phyloP scores from a whole-genome alignment of 2,797 vertebrate genomes.

The Heliangelus exortis region DNA sequence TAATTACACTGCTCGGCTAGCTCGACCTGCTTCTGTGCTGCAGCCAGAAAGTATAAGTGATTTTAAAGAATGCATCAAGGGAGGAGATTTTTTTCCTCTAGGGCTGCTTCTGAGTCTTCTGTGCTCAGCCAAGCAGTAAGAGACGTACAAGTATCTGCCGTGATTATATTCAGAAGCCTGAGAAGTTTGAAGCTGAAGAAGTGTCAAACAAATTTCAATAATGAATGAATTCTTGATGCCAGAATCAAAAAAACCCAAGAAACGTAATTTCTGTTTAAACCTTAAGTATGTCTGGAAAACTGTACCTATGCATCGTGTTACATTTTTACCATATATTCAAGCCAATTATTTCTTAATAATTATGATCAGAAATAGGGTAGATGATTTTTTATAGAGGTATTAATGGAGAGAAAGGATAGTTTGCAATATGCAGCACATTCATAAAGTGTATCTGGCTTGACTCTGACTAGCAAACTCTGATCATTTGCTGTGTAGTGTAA shows the following conservation, averaged over 20 bases:
- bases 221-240: conserved; percentile 48
- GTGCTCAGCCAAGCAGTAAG: conserved; percentile 50
- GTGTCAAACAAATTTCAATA: conserved; percentile 50
- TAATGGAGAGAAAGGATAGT: neutral
- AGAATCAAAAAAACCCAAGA: conserved; percentile 1
- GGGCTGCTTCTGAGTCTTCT: conserved; percentile 34
- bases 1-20: conserved; percentile 66
- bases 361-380: neutral
- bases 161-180: conserved; percentile 51
- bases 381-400: neutral
- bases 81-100: conserved; percentile 30
- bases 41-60: conserved; percentile 47
- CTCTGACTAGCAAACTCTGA: neutral
- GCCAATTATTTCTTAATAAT: conserved; percentile 7
- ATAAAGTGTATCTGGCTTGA: neutral
- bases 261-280: neutral
- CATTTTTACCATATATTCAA: neutral
- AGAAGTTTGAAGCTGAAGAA: conserved; percentile 53
- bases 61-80: conserved; percentile 51
- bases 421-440: neutral
- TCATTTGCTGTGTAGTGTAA: neutral
- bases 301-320: neutral
- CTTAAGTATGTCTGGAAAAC: neutral
- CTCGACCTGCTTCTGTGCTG: neutral
- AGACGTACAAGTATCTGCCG: conserved; percentile 30